Conservation (phyloP, 2,797 vertebrate genomes). For the Oryzias dopingdopingensis region DNA sequence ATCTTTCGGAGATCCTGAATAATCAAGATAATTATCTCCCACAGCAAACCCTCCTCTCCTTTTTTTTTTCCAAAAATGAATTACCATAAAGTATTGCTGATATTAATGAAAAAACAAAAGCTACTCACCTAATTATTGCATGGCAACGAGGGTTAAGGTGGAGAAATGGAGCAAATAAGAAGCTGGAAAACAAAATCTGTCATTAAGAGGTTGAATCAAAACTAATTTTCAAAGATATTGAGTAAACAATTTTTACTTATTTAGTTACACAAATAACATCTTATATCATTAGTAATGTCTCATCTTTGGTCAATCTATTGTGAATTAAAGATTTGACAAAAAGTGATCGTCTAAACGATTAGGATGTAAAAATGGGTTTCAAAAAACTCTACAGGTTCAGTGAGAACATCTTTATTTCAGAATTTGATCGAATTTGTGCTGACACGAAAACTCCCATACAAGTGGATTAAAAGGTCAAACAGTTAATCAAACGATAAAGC, state of each 20-base stretch:
- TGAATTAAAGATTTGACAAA: no score
- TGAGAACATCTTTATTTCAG: constrained; percentile 14
- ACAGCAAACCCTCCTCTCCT: constrained; percentile 45
- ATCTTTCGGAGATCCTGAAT: constrained; percentile 73
- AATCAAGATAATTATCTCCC: constrained; percentile 81
- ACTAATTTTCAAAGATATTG: no score
- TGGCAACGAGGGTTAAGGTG: constrained; percentile 13
- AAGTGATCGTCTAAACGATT: no score
- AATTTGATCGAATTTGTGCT: background rate
- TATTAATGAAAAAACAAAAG: constrained; percentile 66
- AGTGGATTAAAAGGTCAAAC: constrained; percentile 74
- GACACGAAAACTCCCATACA: background rate
- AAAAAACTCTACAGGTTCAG: constrained; percentile 8
- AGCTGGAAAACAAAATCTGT: no score
- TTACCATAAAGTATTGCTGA: constrained; percentile 75
- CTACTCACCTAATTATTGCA: constrained; percentile 57
- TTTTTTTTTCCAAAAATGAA: constrained; percentile 48
- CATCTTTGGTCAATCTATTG: no score
- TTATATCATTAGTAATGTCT: no score
- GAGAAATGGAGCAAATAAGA: constrained; percentile 18
- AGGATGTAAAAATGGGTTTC: background rate
- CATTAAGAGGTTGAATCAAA: no score
- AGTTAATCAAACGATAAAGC: constrained; percentile 76
- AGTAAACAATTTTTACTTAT: no score
- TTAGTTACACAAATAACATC: no score